Evolutionary conservation across 2,113 vertebrate species (phyloP).

Genomic region (Addax nasomaculatus): DNA sequence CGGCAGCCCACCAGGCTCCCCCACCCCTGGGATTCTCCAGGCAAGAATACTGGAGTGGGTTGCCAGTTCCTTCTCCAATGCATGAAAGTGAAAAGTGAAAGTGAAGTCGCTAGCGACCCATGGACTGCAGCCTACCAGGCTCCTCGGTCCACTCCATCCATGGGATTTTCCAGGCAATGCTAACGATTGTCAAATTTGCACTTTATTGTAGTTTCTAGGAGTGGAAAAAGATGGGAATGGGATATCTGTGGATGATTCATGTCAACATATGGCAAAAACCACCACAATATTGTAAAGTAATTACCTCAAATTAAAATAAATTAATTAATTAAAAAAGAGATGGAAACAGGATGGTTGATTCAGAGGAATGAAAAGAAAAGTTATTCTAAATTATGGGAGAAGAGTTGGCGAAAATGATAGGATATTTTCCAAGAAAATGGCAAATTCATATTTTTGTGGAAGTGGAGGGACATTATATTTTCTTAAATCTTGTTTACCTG

Average conservation of each 20-base stretch:
- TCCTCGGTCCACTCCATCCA: accelerated
- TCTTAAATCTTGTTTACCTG: neutral
- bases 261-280: neutral
- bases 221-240: neutral
- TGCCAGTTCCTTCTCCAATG: no score
- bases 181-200: neutral
- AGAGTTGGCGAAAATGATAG: neutral
- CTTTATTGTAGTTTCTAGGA: neutral
- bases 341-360: neutral
- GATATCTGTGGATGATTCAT: neutral
- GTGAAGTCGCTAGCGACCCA: no score
- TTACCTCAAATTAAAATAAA: neutral
- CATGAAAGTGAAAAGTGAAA: no score
- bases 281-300: neutral
- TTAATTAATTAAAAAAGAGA: neutral
- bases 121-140: no score
- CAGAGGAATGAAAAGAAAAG: neutral
- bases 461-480: neutral
- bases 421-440: neutral
- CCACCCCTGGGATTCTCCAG: no score
- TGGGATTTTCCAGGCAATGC: no score
- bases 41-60: no score
- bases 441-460: neutral
- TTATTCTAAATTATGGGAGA: neutral
- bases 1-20: no score